A percentile compares a stretch with the other conserved stretches of the same genome.
Evolutionary conservation across 2,888 invertebrate species (phyloP).

Genomic region (Chirona hameri): DNA sequence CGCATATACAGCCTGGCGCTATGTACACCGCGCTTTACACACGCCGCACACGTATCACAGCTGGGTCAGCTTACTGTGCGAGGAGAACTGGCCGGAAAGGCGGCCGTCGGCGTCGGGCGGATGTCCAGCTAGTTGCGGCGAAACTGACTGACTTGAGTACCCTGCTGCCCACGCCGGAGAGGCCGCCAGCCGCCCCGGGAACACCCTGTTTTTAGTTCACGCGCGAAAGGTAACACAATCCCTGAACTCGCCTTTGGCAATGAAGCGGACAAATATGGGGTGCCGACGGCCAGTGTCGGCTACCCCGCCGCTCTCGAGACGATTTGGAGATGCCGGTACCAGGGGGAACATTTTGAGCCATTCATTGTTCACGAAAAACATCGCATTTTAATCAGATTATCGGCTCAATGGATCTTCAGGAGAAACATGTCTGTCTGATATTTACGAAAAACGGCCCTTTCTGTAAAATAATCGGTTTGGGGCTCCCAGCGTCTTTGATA

Average conservation of each 20-base stretch:
- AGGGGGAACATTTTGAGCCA: no score
- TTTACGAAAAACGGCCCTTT: no score
- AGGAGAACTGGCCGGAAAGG: background rate
- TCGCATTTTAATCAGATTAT: no score
- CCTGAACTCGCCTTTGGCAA: slow-evolving; percentile 13
- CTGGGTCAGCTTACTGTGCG: slow-evolving; percentile 1
- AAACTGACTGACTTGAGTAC: background rate
- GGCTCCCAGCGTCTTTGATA: no score
- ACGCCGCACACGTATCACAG: background rate
- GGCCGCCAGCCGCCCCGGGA: background rate
- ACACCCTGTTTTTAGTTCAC: slow-evolving; percentile 3
- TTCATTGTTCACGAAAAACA: no score
- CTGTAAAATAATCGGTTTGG: no score
- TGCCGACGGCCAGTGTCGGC: no score
- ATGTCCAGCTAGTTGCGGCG: background rate
- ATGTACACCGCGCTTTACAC: background rate
- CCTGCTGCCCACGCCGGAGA: background rate
- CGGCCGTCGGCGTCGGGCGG: background rate
- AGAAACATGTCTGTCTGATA: no score
- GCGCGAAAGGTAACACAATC: slow-evolving; percentile 7
- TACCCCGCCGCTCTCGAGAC: no score
- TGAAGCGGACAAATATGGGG: background rate
- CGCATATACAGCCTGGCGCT: background rate
- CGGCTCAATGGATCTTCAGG: no score
- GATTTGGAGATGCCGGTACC: no score